Conservation (phyloP, 1,140 invertebrate species). For the Aricia agestis region DNA sequence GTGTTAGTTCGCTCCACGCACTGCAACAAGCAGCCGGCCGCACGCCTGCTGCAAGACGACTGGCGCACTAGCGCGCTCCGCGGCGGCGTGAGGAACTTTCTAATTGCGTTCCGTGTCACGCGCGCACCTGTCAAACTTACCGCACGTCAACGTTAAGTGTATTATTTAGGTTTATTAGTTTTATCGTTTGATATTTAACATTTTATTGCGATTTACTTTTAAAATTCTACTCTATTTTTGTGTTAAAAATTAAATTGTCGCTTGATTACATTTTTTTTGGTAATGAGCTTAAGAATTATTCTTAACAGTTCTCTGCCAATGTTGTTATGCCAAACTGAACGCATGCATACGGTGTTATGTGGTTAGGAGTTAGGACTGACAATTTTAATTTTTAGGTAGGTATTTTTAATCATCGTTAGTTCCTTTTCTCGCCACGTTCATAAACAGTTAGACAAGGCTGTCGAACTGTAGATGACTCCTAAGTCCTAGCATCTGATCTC, state of each 20-base stretch:
- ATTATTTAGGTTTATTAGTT: not conserved
- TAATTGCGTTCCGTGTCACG: slow-evolving; percentile 52
- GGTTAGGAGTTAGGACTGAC: too few species aligned
- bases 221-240: not conserved
- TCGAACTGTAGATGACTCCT: too few species aligned
- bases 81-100: slow-evolving; percentile 61
- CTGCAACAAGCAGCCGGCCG: slow-evolving; percentile 73
- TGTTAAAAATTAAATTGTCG: not conserved
- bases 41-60: slow-evolving; percentile 72
- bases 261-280: not conserved
- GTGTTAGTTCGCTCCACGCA: slow-evolving; percentile 69
- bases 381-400: too few species aligned
- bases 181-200: slow-evolving; percentile 1
- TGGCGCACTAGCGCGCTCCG: slow-evolving; percentile 62
- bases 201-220: not conserved
- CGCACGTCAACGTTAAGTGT: slow-evolving; percentile 4
- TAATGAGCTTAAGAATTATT: not conserved
- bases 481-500: too few species aligned
- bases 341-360: too few species aligned
- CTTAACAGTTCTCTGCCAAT: not conserved
- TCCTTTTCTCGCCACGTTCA: too few species aligned
- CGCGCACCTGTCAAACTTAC: slow-evolving; percentile 38
- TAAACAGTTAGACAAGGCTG: too few species aligned
- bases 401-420: too few species aligned
- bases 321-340: slow-evolving; percentile 18